phyloP scores from a whole-genome alignment of 2,113 vertebrate genomes.

The Oplegnathus fasciatus region DNA sequence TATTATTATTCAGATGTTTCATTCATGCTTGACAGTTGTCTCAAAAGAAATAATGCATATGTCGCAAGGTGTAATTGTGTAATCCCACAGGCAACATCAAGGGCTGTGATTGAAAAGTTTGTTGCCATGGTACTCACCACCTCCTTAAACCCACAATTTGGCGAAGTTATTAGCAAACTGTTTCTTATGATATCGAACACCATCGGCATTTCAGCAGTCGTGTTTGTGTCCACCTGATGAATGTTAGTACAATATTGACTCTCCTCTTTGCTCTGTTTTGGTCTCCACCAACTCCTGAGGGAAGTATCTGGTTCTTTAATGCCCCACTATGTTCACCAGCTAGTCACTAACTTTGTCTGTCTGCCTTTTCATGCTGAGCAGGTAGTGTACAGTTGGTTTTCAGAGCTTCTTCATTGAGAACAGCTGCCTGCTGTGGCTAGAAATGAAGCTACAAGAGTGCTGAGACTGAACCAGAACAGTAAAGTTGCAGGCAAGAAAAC shows the following conservation, averaged over 20 bases:
- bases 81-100: not conserved
- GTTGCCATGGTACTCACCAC: too few species aligned
- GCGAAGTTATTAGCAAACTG: not conserved
- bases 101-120: not conserved
- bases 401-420: not conserved
- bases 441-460: not conserved
- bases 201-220: not conserved
- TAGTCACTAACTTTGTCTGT: not conserved
- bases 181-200: not conserved
- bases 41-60: too few species aligned
- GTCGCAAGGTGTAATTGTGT: not conserved
- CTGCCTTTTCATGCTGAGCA: not conserved
- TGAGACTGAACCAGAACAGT: not conserved
- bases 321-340: not conserved
- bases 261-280: constrained; percentile 4
- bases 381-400: not conserved
- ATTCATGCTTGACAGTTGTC: not conserved
- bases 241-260: not conserved
- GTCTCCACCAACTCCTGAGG: not conserved
- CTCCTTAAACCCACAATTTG: too few species aligned
- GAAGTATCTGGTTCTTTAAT: not conserved
- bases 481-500: not conserved
- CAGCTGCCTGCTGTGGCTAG: not conserved
- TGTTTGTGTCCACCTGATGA: not conserved
- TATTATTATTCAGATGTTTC: not conserved